These are phyloP conservation scores for Astropecten irregularis DNA, from an alignment of 53 echinoderm and acorn worm species.

Conservation along the genomic window DNA sequence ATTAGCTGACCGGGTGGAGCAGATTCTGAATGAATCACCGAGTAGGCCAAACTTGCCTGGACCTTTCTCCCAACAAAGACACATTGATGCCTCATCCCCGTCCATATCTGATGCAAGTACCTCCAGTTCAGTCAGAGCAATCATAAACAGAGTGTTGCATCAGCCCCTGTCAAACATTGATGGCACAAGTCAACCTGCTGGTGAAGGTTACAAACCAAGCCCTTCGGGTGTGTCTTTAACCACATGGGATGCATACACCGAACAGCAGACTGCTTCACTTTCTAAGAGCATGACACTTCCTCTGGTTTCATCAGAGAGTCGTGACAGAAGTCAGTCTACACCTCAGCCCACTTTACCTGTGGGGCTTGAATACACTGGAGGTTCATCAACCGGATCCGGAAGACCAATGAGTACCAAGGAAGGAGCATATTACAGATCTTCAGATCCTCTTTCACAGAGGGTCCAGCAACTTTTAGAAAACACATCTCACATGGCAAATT, in stretches of 20 bases:
- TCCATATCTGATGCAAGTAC: constrained; percentile 90
- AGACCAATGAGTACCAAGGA: not conserved
- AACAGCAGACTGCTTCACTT: constrained; percentile 42
- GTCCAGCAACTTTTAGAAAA: constrained; percentile 81
- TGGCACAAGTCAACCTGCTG: constrained; percentile 7
- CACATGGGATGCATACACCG: constrained; percentile 56
- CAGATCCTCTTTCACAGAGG: constrained; percentile 83
- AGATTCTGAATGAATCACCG: constrained; percentile 73
- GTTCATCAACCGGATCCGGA: not conserved
- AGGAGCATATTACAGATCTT: constrained; percentile 48
- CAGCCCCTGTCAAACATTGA: constrained; percentile 61
- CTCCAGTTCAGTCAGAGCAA: constrained; percentile 93
- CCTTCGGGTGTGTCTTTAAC: constrained; percentile 14
- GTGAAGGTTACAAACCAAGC: not conserved
- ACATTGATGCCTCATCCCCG: constrained; percentile 43
- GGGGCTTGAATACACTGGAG: constrained; percentile 4
- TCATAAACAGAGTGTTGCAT: constrained; percentile 80
- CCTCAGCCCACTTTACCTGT: constrained; percentile 57
- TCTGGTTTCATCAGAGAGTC: constrained; percentile 31
- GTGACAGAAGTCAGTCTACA: constrained; percentile 48
- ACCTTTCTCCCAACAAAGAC: not conserved
- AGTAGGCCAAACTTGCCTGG: constrained; percentile 47
- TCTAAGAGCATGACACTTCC: constrained; percentile 55
- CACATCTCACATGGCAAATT: constrained; percentile 66
- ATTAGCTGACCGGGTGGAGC: constrained; percentile 69